phyloP scores from a whole-genome alignment of 2,797 vertebrate species.

The Pampus argenteus region DNA sequence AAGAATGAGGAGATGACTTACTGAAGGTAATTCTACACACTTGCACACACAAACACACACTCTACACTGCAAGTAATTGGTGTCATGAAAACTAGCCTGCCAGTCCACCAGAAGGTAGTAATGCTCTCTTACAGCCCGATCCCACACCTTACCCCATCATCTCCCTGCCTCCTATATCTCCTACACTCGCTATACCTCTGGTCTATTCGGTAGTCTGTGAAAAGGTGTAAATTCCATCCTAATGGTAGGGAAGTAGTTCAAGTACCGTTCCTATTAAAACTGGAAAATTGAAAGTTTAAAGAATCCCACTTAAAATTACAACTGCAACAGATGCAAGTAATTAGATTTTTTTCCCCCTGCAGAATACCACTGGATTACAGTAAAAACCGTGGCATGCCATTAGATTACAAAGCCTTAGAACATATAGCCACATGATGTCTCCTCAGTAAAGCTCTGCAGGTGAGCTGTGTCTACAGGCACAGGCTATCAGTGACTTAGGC shows the following conservation, averaged over 20 bases:
- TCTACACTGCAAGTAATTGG: slow-evolving; percentile 58
- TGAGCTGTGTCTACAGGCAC: slow-evolving; percentile 13
- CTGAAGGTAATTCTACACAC: slow-evolving; percentile 38
- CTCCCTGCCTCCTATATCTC: slow-evolving; percentile 25
- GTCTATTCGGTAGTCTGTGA: slow-evolving; percentile 3
- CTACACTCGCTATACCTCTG: slow-evolving; percentile 19
- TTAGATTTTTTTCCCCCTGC: slow-evolving; percentile 27
- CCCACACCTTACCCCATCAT: slow-evolving; percentile 32
- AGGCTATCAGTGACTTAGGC: slow-evolving; percentile 12
- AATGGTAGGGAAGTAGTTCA: background rate
- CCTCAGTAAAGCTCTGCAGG: slow-evolving; percentile 39
- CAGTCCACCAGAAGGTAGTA: slow-evolving; percentile 53
- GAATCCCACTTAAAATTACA: slow-evolving; percentile 12
- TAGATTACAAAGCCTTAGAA: slow-evolving; percentile 42
- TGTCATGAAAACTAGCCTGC: slow-evolving; percentile 56
- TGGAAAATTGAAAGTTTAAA: slow-evolving; percentile 6
- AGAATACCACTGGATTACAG: slow-evolving; percentile 25
- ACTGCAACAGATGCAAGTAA: slow-evolving; percentile 20
- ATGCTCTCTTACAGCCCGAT: slow-evolving; percentile 31
- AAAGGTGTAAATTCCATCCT: background rate
- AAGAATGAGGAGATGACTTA: slow-evolving; percentile 46
- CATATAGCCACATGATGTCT: slow-evolving; percentile 45
- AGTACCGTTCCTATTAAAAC: background rate
- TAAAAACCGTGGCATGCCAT: slow-evolving; percentile 26
- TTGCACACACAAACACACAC: slow-evolving; percentile 40